These are phyloP conservation scores for Pan paniscus DNA, from an alignment of 2,113 vertebrate genomes.

Conservation along the genomic window DNA sequence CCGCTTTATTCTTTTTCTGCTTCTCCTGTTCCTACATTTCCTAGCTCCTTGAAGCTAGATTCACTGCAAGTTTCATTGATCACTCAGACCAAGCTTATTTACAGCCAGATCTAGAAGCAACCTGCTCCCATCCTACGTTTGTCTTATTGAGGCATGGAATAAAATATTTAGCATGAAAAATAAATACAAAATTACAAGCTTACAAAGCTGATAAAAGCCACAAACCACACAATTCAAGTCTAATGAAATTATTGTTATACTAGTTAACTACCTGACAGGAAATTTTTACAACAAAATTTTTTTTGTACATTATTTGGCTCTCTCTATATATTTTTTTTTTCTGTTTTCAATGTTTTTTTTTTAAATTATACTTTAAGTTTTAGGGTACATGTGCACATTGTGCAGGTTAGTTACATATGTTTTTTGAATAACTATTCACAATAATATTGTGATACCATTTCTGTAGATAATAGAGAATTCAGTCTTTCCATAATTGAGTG, in stretches of 20 bases:
- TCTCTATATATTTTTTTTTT: neutral
- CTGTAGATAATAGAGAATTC: neutral
- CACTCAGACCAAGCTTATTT: neutral
- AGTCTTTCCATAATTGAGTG: neutral
- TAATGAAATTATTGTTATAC: neutral
- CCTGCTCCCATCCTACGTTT: accelerated
- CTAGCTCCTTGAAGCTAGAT: neutral
- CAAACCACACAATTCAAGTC: neutral
- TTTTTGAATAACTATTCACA: neutral
- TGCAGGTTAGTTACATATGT: no score
- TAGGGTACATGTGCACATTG: no score
- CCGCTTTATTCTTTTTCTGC: neutral
- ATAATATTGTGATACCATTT: neutral
- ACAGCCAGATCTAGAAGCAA: neutral
- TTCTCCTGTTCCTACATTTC: neutral
- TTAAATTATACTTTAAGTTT: no score
- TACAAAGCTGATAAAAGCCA: neutral
- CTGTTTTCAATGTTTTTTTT: no score
- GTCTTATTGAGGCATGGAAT: neutral
- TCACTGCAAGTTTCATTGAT: neutral
- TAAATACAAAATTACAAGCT: neutral
- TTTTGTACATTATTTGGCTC: neutral
- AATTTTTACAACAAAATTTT: neutral
- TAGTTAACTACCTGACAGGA: neutral
- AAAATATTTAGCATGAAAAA: neutral